Conservation (phyloP, 2,888 invertebrate species). For the Ennomos fuscantarius region DNA sequence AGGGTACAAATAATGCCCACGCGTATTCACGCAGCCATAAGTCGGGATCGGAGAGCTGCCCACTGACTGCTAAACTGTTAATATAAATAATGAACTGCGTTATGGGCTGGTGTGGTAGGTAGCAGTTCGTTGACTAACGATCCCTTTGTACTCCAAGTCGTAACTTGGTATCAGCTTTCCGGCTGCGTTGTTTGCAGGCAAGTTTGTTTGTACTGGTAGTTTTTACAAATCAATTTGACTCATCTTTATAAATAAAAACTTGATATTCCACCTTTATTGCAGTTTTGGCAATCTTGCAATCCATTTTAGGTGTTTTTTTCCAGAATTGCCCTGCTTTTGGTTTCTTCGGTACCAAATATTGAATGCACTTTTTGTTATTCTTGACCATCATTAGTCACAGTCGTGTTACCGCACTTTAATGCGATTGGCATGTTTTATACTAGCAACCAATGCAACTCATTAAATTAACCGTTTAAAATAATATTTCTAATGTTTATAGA, state of each 20-base stretch:
- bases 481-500: too few species aligned
- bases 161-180: constrained; percentile 54
- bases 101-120: constrained; percentile 74
- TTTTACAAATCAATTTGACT: constrained; percentile 35
- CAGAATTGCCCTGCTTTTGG: too few species aligned
- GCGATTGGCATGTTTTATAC: too few species aligned
- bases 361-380: too few species aligned
- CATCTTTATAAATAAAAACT: constrained; percentile 13
- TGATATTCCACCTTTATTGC: constrained; percentile 2
- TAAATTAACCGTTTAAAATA: too few species aligned
- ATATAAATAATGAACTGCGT: constrained; percentile 85
- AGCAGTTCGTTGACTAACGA: constrained; percentile 79
- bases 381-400: too few species aligned
- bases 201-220: constrained; percentile 44
- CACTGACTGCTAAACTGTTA: constrained; percentile 85
- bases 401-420: too few species aligned
- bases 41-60: constrained; percentile 73
- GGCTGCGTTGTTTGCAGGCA: constrained; percentile 34
- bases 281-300: too few species aligned
- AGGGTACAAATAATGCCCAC: constrained; percentile 84
- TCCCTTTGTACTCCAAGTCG: constrained; percentile 69
- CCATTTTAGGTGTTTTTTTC: too few species aligned
- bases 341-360: too few species aligned
- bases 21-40: constrained; percentile 83
- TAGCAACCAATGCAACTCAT: too few species aligned